Percentiles rank a stretch among this genome's conserved stretches.
Evolutionary conservation across 2,888 invertebrate species (phyloP).

Genomic region (Willowsia nigromaculata): DNA sequence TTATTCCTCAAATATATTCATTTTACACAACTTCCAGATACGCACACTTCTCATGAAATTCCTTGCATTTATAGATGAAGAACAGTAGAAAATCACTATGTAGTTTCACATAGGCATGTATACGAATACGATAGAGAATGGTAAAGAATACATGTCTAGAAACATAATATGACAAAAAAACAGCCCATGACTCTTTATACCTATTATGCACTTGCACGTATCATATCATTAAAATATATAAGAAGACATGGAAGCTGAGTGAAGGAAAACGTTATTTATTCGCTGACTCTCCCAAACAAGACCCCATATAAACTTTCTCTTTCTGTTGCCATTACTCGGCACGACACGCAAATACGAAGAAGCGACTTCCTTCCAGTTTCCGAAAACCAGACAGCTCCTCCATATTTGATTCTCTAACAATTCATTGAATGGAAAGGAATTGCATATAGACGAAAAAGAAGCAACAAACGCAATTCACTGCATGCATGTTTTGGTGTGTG

Average conservation of each 20-base stretch:
- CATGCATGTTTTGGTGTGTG: neutral
- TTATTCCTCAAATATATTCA: neutral
- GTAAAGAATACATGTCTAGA: too few species aligned
- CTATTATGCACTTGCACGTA: neutral
- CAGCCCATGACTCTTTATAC: neutral
- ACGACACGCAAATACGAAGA: constrained; percentile 11
- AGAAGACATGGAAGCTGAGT: neutral
- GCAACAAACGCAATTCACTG: constrained; percentile 15
- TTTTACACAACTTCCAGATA: neutral
- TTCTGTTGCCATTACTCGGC: neutral
- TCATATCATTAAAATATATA: neutral
- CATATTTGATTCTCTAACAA: constrained; percentile 28
- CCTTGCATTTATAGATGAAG: neutral
- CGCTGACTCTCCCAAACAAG: constrained; percentile 3
- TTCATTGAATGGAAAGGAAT: constrained; percentile 4
- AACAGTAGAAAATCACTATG: neutral
- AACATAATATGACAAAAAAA: neutral
- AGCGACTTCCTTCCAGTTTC: constrained; percentile 17
- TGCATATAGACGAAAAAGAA: neutral
- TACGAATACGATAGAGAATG: too few species aligned
- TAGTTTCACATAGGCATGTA: too few species aligned
- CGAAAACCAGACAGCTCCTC: constrained; percentile 11
- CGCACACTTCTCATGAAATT: neutral
- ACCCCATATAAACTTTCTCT: neutral
- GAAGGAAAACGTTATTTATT: constrained; percentile 14